Base-by-base conservation (phyloP, 2,797 vertebrate genomes). In the Miichthys miiuy region DNA sequence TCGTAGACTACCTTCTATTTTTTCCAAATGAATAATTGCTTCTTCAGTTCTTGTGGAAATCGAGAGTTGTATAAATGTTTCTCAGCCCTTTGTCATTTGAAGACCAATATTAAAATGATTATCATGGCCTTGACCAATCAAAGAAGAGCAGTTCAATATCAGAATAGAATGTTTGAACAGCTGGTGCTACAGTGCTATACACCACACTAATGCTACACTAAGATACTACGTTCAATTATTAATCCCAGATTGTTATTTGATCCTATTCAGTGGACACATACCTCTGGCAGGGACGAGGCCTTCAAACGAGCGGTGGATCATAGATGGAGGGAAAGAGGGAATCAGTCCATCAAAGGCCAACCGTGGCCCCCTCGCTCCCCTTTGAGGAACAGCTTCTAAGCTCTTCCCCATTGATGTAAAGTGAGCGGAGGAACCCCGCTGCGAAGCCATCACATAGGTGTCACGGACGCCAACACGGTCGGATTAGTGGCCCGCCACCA, bases 361-460 rank as follows among this genome's bases (percentile, higher is more conserved):
- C 48, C 3, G 0, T n/a, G 17, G 1, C 48, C 42, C n/a, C 30
- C 34, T 7, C 27, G 0, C 51, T 46, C 27, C 38, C 17, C 65
- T 85, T 76, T 80, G 68, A 76, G 66, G 30, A 63, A 18, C 44
- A 50, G 48, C 75, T 21, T 66, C 72, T 61, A 60, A 77, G 68
- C 63, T 47, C 10, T 30, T 27, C 34, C 52, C 20, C 50, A 56
- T 3, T 77, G 83, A 81, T 76, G 79, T 66, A 25, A 38, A 50
- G 64, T n/a, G 54, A 85, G 76, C 69, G 17, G 60, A 30, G 27
- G 55, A 47, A 0, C 61, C 75, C 80, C 1, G 18, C 60, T 21
- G 80, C 0, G 69, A 65, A 64, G 69, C 83, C 72, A 67, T 83
- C 86, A 76, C 79, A 66, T 5, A 20, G 83, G 66, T 66, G 77